Conservation (phyloP, 1,140 invertebrate species). For the Drosophila erecta region DNA sequence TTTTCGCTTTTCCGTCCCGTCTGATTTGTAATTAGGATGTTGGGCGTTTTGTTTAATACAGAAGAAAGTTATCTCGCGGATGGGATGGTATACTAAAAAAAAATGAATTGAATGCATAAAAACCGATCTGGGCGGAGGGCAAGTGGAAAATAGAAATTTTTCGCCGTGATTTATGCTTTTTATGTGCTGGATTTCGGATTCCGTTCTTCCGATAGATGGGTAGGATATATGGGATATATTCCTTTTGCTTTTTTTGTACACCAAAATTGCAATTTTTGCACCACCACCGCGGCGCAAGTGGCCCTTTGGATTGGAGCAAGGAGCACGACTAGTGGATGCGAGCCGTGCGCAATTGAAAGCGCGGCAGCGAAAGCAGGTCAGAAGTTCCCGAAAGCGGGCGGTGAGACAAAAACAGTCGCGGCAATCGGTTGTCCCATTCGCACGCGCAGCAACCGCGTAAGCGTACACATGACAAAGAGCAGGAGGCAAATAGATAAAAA, state of each 20-base stretch:
- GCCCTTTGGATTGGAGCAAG: slow-evolving; percentile 56
- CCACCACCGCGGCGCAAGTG: slow-evolving; percentile 59
- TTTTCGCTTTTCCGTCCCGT: not conserved
- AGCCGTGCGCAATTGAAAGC: slow-evolving; percentile 41
- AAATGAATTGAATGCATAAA: not conserved
- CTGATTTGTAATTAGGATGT: not conserved
- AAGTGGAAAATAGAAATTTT: slow-evolving; percentile 45
- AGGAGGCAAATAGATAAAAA: slow-evolving; percentile 68
- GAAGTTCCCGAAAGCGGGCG: slow-evolving; percentile 43
- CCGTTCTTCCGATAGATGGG: slow-evolving; percentile 5
- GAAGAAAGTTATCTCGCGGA: too few relatives aligned
- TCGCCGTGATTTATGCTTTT: slow-evolving; percentile 12
- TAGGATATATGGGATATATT: slow-evolving; percentile 34
- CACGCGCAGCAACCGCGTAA: slow-evolving; percentile 52
- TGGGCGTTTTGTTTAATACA: too few relatives aligned
- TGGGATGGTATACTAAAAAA: not conserved
- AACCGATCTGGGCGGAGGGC: slow-evolving; percentile 7
- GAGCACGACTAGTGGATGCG: slow-evolving; percentile 60
- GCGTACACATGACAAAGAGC: slow-evolving; percentile 50
- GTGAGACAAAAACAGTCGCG: slow-evolving; percentile 51
- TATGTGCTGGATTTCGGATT: not conserved
- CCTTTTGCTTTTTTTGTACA: slow-evolving; percentile 83
- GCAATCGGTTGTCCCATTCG: slow-evolving; percentile 63
- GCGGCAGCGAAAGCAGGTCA: slow-evolving; percentile 54
- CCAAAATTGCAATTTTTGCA: slow-evolving; percentile 84